phyloP scores from a whole-genome alignment of 2,797 vertebrate genomes.

The Rhinatrema bivittatum region DNA sequence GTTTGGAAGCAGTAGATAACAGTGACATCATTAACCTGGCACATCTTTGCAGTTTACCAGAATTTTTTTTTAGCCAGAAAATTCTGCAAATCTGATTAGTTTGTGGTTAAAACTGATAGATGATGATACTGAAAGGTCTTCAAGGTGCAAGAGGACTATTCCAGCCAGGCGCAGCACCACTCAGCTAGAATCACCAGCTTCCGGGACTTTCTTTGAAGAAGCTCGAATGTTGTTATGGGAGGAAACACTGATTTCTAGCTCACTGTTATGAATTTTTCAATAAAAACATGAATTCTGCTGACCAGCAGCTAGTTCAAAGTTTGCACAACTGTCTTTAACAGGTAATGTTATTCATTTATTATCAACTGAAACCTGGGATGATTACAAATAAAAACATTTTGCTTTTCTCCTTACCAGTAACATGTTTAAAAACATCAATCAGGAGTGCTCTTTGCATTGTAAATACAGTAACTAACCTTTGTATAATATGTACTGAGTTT shows the following conservation, averaged over 20 bases:
- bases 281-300: constrained; percentile 3
- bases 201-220: constrained; percentile 28
- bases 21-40: constrained; percentile 14
- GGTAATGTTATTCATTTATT: constrained; percentile 19
- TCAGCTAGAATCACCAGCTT: constrained; percentile 37
- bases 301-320: constrained; percentile 18
- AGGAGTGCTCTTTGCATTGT: constrained; percentile 15
- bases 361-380: constrained; percentile 24
- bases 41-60: constrained; percentile 32
- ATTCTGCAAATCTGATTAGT: constrained; percentile 24
- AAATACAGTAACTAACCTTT: constrained; percentile 19
- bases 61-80: constrained; percentile 28
- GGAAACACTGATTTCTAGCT: constrained; percentile 20
- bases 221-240: constrained; percentile 19
- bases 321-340: constrained; percentile 5
- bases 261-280: constrained; percentile 22
- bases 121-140: constrained; percentile 3
- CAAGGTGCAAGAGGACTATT: constrained; percentile 21
- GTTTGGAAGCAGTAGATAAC: too few species aligned
- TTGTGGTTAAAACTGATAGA: constrained; percentile 28
- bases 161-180: constrained; percentile 44
- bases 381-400: constrained; percentile 21
- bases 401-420: constrained; percentile 13
- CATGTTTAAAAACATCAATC: constrained; percentile 14
- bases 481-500: constrained; percentile 21